Evolutionary conservation across 1,140 invertebrate genomes (phyloP).

Genomic region (Augochlora pura): DNA sequence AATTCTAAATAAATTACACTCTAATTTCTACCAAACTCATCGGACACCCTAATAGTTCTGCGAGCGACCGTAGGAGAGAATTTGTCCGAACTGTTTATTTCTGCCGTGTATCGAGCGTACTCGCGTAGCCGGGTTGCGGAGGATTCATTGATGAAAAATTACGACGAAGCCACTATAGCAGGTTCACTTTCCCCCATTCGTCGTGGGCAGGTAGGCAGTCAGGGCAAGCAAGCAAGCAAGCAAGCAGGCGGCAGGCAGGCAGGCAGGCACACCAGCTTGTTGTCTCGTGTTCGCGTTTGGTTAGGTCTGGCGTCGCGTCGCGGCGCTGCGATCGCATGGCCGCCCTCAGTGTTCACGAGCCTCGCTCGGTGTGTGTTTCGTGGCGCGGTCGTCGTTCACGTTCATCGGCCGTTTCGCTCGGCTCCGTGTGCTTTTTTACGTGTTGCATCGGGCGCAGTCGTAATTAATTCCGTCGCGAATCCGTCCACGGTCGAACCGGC

Average conservation of each 20-base stretch:
- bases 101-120: no score
- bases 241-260: background rate
- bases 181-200: conserved; percentile 30
- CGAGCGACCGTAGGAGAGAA: no score
- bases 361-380: conserved; percentile 75
- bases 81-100: no score
- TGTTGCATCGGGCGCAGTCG: conserved; percentile 30
- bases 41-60: no score
- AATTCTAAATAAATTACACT: no score
- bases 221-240: no score
- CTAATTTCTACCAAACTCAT: no score
- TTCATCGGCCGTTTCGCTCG: conserved; percentile 5
- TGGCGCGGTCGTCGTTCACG: conserved; percentile 40
- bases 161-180: conserved; percentile 53
- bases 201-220: background rate
- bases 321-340: conserved; percentile 73
- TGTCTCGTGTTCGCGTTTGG: conserved; percentile 42
- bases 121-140: background rate
- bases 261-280: background rate
- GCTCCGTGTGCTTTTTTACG: conserved; percentile 35
- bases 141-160: conserved; percentile 60
- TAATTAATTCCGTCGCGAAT: conserved; percentile 67
- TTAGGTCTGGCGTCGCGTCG: conserved; percentile 45
- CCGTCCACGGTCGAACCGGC: conserved; percentile 53
- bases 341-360: conserved; percentile 77